Base-by-base conservation (phyloP, 2,888 invertebrate genomes). In the Cephus runcator region DNA sequence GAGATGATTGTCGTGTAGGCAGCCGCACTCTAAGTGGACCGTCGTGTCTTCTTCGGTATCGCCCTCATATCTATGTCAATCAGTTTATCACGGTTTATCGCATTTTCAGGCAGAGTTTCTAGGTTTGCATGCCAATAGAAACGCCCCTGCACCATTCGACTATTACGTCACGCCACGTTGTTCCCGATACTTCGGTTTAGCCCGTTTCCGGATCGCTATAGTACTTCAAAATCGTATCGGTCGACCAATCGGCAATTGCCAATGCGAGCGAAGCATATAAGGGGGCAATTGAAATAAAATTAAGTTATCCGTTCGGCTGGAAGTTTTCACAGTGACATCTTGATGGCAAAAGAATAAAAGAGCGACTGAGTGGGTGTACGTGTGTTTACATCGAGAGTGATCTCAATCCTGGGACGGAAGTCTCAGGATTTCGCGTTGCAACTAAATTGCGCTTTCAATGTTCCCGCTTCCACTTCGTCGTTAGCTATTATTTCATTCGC, bases 1-100 rank as follows among this genome's bases (percentile, higher is more conserved):
- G 86, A 89, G 88, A 90, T 91, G 90, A 91, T 91, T 90, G 87
- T 87, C 84, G 89, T 87, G 91, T 90, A 88, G 90, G 91, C 84
- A 84, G 90, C 80, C 81, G 78, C 79, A 78, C 82, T 85, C 83
- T 86, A 89, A 90, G 85, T 87, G 86, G 86, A 87, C 75, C 83
- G 81, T 40, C 35, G 35, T 82, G 79, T 80, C 81, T 81, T 83
- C 81, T 75, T 15, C 81, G 73, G 77, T 81, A 83, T 81, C 81
- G 80, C 82, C 80, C 56, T 77, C 79, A 81, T 85, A 85, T 85
- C 83, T 85, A 82, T 85, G 85, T 82, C 85, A 85, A 87, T 85
- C 82, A 84, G 85, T 85, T 83, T 80, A 82, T 75, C 77, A 12
- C 12, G 75, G 56, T 9, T 56, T 56, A 23, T 23, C 6, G 56